Evolutionary conservation across 64 coral and sea anemone genomes (phyloP), one percentile per base, ranked within the genome.

Genomic region (Orbicella faveolata): DNA sequence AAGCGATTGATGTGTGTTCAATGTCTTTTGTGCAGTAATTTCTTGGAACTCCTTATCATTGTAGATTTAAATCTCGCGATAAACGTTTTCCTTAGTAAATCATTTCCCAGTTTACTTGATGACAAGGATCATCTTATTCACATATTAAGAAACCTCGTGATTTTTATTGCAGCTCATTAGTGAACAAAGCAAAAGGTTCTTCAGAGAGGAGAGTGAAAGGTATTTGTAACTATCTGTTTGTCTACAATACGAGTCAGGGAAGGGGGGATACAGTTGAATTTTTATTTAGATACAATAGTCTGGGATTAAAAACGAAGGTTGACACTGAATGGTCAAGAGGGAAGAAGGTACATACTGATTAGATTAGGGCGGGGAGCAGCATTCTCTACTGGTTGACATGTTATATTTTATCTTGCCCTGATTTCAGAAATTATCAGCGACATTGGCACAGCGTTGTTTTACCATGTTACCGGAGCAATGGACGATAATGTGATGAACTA

Each of bases 371-470:
- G 30, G n/a, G 67, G 67, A n/a, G 9, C 23, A 70, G n/a, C 67
- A 70, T n/a, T 90, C 23, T 54, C 4, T 37, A 18, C 0, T 70
- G 2, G 39, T 53, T 10, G 57, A 73, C 41, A 63, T 39, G 18
- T 0, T 15, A 20, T 85, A 44, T 63, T 55, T 44, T 19, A 87
- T 36, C 8, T 92, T 80, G 0, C 25, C 2, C 23, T 26, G 10
- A 37, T 64, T 54, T 90, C 52, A 95, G 94, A 93, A 78, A 85
- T 91, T 61, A 64, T 95, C 35, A 89, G 67, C 25, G 94, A 99
- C 63, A 95, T 93, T 76, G 97, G 97, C 26, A 93, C 93, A 4
- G 84, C 94, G 20, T 83, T 95, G 63, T 99, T 99, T 75, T 99
- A 95, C 36, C 91, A 93, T 76, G 70, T 99, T 73, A 85, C 91